phyloP scores from a whole-genome alignment of 2,797 vertebrate species.

The Simalia tracyae region DNA sequence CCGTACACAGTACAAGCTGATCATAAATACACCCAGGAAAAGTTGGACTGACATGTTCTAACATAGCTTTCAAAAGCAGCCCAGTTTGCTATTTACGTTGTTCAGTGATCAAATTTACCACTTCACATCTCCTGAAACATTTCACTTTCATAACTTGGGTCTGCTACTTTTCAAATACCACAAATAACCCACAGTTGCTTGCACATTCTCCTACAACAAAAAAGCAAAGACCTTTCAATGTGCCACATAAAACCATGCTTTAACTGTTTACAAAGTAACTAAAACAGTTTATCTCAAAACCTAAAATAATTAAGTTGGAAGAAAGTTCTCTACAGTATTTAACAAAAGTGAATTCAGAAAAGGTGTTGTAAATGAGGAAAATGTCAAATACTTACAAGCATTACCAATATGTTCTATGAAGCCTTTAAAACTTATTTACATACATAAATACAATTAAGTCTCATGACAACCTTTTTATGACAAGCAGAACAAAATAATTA shows the following conservation, averaged over 20 bases:
- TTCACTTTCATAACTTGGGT: constrained; percentile 51
- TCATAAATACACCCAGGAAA: constrained; percentile 55
- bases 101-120: constrained; percentile 46
- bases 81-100: background rate
- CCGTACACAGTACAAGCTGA: constrained; percentile 42
- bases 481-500: constrained; percentile 42
- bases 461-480: constrained; percentile 71
- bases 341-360: constrained; percentile 69
- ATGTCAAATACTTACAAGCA: constrained; percentile 75
- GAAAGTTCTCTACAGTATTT: constrained; percentile 74
- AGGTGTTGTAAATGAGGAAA: constrained; percentile 68
- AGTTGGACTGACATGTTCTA: constrained; percentile 10
- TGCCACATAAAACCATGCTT: constrained; percentile 71
- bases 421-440: constrained; percentile 80
- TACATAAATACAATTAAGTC: constrained; percentile 81
- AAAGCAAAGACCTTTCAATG: constrained; percentile 67
- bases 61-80: constrained; percentile 13
- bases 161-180: constrained; percentile 68
- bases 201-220: constrained; percentile 68
- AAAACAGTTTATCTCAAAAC: constrained; percentile 72
- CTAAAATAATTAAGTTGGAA: constrained; percentile 73
- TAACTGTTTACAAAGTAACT: constrained; percentile 77
- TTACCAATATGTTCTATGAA: constrained; percentile 76
- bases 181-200: constrained; percentile 67
- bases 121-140: constrained; percentile 54